Base-by-base conservation (phyloP, 2,797 vertebrate species). In the Anisognathus igniventris region DNA sequence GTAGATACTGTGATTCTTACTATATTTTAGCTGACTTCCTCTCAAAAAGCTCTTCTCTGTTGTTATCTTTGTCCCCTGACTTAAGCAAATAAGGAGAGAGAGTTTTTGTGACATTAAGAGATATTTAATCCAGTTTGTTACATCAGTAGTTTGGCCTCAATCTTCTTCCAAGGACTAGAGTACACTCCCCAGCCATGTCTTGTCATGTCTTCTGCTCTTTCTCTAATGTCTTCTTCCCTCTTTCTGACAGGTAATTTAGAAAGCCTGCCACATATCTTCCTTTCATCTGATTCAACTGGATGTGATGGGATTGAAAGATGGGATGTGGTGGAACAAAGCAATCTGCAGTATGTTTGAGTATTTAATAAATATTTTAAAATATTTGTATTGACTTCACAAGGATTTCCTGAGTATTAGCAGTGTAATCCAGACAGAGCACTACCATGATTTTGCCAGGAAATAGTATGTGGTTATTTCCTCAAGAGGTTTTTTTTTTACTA, bases 211-310 rank as follows among this genome's bases (percentile, higher is more conserved):
- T 86, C 75, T 82, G 37, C 61, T 93, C 71, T 75, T 93, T 83
- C 86, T 92, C 12, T 78, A 70, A 83, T 50, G 31, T 91, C 40
- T 84, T 60, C 56, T 90, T 95, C 73, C 67, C 60, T 92, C 84
- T 44, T 86, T 86, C 67, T 96, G 96, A 95, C 96, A 96, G 88
- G 81, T 87, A 96, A 97, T 96, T 95, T 96, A 92, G 86, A 94
- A 94, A 92, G 76, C n/a, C 79, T 93, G 81, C 25, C 81, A 75
- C 73, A 39, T 71, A 66, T 75, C 81, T 94, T 90, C 44, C 91
- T 79, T 94, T 67, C 75, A 75, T 94, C 67, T 78, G 56, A 80
- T 88, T 94, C 61, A 51, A 35, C 57, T 85, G 60, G 64, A 90
- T 90, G 48, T 83, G 88, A 95, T 73, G 50, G 28, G 47, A 75